Evolutionary conservation across 2,113 vertebrate genomes (phyloP), one percentile per base, ranked within the genome.

Genomic region (Anoplopoma fimbria): DNA sequence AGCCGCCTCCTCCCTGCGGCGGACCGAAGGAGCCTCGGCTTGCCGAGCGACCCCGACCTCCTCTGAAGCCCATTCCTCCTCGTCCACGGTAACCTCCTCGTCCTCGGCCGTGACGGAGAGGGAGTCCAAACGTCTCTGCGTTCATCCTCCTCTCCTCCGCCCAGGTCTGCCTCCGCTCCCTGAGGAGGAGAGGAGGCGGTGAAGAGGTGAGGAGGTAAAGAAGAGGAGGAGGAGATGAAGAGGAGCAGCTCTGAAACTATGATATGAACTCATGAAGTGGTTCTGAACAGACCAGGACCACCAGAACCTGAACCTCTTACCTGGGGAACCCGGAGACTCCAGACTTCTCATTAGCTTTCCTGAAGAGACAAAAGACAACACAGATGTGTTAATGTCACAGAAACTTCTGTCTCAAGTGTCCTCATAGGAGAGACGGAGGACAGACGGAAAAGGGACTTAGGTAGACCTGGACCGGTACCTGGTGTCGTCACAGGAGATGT

Each of bases 401-500:
- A 40, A 12, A 40, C 38, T 10, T 40, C 38, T 12, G 38, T 40
- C 10, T 40, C 38, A 40, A 2, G 9, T 40, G 9, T 40, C 12
- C 38, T 40, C 2, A 40, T 36, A 40, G 38, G 12, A 40, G 17
- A 47, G 17, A 49, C 17, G 47, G 47, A 21, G 8, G 47, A 15
- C n/a, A 29, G 25, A 58, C 12, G 4, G 5, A n/a, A n/a, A n/a
- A n/a, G n/a, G n/a, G n/a, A n/a, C n/a, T n/a, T n/a, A n/a, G n/a
- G n/a, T n/a, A n/a, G n/a, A n/a, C n/a, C n/a, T n/a, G n/a, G n/a
- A 1, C 2, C 0, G 3, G 0, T 96, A 99, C 98, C 98, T 98
- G 71, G 96, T 96, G 88, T 99, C 98, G 65, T 99, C 98, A 87
- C 98, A 99, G 77, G 98, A 99, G 94, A 99, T 99, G 93, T 99